Evolutionary conservation across 2,113 vertebrate species (phyloP).

Genomic region (Hyaena hyaena): DNA sequence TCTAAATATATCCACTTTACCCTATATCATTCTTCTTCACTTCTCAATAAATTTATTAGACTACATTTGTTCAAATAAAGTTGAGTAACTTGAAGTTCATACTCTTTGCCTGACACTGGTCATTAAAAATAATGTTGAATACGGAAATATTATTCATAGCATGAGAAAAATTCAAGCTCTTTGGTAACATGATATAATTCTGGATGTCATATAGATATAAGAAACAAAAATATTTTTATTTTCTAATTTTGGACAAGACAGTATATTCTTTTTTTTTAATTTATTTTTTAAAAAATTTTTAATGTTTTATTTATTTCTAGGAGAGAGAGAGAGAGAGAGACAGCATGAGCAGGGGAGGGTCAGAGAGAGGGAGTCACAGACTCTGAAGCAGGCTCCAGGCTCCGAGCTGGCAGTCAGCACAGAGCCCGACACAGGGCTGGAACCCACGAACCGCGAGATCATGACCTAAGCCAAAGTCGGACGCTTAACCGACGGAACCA

Average conservation of each 20-base stretch:
- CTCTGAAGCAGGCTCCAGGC: too few species aligned
- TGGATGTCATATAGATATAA: background rate
- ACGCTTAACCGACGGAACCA: too few species aligned
- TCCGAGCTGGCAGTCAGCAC: too few species aligned
- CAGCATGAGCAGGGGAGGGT: too few species aligned
- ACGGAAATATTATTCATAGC: background rate
- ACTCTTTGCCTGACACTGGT: background rate
- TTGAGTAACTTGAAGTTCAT: background rate
- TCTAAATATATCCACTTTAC: background rate
- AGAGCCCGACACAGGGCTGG: too few species aligned
- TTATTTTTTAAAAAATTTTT: too few species aligned
- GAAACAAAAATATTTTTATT: background rate
- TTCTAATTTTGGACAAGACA: background rate
- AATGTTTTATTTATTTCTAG: too few species aligned
- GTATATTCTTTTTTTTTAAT: background rate
- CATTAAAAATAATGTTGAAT: background rate
- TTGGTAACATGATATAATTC: background rate
- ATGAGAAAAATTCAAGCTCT: background rate
- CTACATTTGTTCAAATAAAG: background rate
- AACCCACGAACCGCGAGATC: too few species aligned
- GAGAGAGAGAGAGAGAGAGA: too few species aligned
- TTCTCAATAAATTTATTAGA: background rate
- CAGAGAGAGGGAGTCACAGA: too few species aligned
- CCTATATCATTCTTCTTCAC: background rate
- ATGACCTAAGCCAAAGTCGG: too few species aligned